A percentile compares a stretch with the other conserved stretches of the same genome.
These are phyloP conservation scores for Anguilla rostrata DNA, from an alignment of 2,113 vertebrate genomes.

Conservation along the genomic window DNA sequence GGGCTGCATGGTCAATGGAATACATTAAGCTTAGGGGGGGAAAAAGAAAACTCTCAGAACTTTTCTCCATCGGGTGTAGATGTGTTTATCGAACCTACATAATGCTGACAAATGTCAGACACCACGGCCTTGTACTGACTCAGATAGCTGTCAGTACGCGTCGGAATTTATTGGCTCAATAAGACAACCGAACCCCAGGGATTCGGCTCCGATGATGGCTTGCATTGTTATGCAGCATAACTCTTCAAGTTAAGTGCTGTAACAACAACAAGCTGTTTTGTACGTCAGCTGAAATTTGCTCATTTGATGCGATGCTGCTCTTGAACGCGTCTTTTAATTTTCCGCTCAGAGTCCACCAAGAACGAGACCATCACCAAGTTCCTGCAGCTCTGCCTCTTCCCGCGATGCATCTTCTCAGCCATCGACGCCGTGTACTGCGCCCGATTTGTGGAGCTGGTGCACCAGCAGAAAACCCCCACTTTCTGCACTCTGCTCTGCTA, in stretches of 20 bases:
- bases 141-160: neutral
- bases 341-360: conserved; percentile 90
- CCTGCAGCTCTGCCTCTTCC: conserved; percentile 96
- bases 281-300: neutral
- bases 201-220: neutral
- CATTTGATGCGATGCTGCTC: neutral
- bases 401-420: conserved; percentile 97
- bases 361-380: conserved; percentile 99
- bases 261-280: neutral
- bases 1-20: neutral
- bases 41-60: neutral
- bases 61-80: neutral
- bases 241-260: neutral
- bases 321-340: conserved; percentile 16
- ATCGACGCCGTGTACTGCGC: conserved; percentile 98
- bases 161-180: neutral
- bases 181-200: neutral
- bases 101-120: neutral
- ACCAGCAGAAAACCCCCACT: conserved; percentile 97
- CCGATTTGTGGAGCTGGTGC: conserved; percentile 95
- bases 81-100: neutral
- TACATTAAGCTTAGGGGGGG: neutral
- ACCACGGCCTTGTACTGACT: neutral
- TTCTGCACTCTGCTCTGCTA: conserved; percentile 98
- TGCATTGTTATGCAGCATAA: neutral